These are phyloP conservation scores for Leptodirus hochenwartii DNA, from an alignment of 2,888 invertebrate species.

Conservation along the genomic window DNA sequence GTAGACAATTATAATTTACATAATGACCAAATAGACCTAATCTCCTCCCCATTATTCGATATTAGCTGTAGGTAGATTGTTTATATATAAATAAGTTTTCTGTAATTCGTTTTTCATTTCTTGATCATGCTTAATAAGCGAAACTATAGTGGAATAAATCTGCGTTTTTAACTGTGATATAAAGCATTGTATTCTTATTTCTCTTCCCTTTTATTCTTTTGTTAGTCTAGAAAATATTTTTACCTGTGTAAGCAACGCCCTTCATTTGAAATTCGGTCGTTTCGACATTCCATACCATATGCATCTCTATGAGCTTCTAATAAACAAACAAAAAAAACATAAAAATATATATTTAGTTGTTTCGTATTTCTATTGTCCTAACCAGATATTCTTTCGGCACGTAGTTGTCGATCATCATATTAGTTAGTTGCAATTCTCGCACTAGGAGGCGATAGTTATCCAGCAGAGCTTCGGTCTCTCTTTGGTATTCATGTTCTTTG, in stretches of 20 bases:
- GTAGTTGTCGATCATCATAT: conserved; percentile 77
- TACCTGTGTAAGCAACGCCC: conserved; percentile 97
- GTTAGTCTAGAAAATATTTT: too few relatives aligned
- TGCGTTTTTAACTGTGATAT: too few relatives aligned
- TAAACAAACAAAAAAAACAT: conserved; percentile 13
- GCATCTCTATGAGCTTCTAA: conserved; percentile 72
- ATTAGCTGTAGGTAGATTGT: too few relatives aligned
- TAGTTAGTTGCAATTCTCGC: conserved; percentile 79
- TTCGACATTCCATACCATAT: conserved; percentile 95
- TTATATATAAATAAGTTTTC: too few relatives aligned
- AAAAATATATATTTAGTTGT: conserved; percentile 4
- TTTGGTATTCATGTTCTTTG: conserved; percentile 84
- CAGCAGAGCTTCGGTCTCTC: conserved; percentile 90
- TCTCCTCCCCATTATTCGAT: too few relatives aligned
- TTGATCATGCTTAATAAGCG: too few relatives aligned
- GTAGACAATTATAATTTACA: too few relatives aligned
- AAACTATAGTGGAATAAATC: too few relatives aligned
- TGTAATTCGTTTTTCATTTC: too few relatives aligned
- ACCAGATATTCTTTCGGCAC: conserved; percentile 90
- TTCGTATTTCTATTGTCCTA: conserved; percentile 13
- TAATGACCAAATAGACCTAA: too few relatives aligned
- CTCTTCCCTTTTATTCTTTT: conserved; percentile 25
- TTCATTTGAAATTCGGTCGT: conserved; percentile 96
- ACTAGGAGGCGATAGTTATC: conserved; percentile 84
- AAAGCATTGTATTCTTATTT: too few relatives aligned